These are phyloP conservation scores for Venustoraphidia nigricollis DNA, from an alignment of 2,888 invertebrate species.

Conservation along the genomic window DNA sequence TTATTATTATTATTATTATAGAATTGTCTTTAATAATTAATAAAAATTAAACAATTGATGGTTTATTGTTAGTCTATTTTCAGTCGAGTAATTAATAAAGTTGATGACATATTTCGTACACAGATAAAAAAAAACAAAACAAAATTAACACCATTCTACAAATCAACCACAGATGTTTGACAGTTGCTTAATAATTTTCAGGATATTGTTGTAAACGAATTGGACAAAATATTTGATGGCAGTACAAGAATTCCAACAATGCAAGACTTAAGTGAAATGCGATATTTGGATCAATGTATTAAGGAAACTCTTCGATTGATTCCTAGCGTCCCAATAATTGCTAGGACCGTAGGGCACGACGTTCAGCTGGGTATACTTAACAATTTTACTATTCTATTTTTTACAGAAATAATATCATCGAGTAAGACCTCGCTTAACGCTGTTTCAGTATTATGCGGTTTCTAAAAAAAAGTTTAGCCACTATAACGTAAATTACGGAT, in stretches of 20 bases:
- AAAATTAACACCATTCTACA: too few species aligned
- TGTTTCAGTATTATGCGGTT: too few species aligned
- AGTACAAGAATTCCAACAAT: conserved; percentile 31
- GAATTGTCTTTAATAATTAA: not conserved
- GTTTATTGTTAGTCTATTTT: not conserved
- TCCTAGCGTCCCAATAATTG: conserved; percentile 51
- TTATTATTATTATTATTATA: too few species aligned
- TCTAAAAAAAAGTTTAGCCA: too few species aligned
- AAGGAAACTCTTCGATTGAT: conserved; percentile 50
- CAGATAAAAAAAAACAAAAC: too few species aligned
- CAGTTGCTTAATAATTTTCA: conserved; percentile 13
- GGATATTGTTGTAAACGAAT: conserved; percentile 31
- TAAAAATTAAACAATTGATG: not conserved
- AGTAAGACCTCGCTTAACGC: too few species aligned
- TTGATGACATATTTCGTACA: too few species aligned
- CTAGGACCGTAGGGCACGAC: conserved; percentile 38
- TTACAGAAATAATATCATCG: too few species aligned
- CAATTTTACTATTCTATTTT: not conserved
- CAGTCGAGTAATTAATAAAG: too few species aligned
- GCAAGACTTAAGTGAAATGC: conserved; percentile 44
- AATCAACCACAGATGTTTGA: too few species aligned
- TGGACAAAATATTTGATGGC: conserved; percentile 30
- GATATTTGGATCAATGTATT: conserved; percentile 51
- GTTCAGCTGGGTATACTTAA: conserved; percentile 37
- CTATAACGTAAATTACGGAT: too few species aligned